Conservation (phyloP, 2,797 vertebrate species). For the Australoheros facetus region DNA sequence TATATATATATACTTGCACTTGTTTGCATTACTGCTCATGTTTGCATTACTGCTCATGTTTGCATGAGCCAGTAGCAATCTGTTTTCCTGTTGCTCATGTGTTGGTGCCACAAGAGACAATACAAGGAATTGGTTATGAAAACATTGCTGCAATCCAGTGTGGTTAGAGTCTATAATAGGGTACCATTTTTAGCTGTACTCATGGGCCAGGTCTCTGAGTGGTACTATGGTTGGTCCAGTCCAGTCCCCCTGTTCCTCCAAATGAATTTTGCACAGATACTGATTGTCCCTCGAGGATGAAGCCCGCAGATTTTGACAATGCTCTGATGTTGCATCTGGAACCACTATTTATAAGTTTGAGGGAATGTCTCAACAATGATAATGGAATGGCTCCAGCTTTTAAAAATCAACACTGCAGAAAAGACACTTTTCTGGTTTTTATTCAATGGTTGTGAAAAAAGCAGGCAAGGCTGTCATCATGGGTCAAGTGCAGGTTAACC, state of each 20-base stretch:
- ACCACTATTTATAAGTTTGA: neutral
- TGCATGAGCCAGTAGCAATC: neutral
- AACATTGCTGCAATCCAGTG: neutral
- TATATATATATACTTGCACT: neutral
- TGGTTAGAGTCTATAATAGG: neutral
- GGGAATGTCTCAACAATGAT: neutral
- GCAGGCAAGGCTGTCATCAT: neutral
- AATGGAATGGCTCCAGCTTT: neutral
- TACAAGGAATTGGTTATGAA: neutral
- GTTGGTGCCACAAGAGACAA: neutral
- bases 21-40: neutral
- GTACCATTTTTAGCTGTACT: neutral
- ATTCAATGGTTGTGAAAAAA: neutral
- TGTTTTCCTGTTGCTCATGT: neutral
- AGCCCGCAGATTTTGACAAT: neutral
- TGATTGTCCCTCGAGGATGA: neutral
- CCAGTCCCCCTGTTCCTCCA: neutral
- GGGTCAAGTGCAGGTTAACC: slow-evolving; percentile 1
- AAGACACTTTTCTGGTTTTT: neutral
- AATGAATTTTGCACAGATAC: neutral
- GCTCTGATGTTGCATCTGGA: neutral
- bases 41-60: neutral
- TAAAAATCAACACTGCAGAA: neutral
- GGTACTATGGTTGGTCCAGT: neutral
- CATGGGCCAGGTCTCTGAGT: neutral